phyloP scores from a whole-genome alignment of 1,140 invertebrate genomes.

The Drosophila tropicalis region DNA sequence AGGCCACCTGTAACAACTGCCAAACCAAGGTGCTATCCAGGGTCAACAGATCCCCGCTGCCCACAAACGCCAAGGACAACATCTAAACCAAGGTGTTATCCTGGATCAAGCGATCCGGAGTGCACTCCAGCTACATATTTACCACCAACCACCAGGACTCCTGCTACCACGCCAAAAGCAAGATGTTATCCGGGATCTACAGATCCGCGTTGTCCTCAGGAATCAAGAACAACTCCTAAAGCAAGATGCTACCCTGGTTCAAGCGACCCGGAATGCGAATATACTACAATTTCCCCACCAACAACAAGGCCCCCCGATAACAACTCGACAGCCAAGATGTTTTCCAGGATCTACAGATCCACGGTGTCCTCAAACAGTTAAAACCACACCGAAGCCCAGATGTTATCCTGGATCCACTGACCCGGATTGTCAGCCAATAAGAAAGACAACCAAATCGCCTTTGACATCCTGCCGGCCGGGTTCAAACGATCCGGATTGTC shows the following conservation, averaged over 20 bases:
- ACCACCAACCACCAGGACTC: constrained; percentile 48
- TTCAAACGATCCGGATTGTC: constrained; percentile 81
- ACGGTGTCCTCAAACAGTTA: constrained; percentile 69
- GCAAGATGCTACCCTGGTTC: constrained; percentile 77
- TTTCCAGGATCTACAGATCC: constrained; percentile 59
- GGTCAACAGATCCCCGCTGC: constrained; percentile 24
- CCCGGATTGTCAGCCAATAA: constrained; percentile 23
- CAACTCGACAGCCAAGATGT: constrained; percentile 51
- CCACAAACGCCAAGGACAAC: constrained; percentile 66
- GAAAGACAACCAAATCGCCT: constrained; percentile 34
- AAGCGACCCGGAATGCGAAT: constrained; percentile 83
- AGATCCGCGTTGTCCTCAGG: constrained; percentile 80
- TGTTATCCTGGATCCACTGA: constrained; percentile 80
- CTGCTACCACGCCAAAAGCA: constrained; percentile 6
- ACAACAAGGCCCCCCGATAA: constrained; percentile 33
- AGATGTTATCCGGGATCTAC: constrained; percentile 41
- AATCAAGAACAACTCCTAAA: constrained; percentile 42
- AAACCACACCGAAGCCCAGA: constrained; percentile 49
- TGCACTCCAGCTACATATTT: constrained; percentile 61
- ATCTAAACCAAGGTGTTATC: constrained; percentile 73
- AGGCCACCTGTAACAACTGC: constrained; percentile 3
- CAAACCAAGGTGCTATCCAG: constrained; percentile 26
- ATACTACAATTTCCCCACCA: constrained; percentile 61
- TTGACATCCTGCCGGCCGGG: constrained; percentile 74
- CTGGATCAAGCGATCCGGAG: constrained; percentile 66